Evolutionary conservation across 2,113 vertebrate species (phyloP).

Genomic region (Entomyzon cyanotis): DNA sequence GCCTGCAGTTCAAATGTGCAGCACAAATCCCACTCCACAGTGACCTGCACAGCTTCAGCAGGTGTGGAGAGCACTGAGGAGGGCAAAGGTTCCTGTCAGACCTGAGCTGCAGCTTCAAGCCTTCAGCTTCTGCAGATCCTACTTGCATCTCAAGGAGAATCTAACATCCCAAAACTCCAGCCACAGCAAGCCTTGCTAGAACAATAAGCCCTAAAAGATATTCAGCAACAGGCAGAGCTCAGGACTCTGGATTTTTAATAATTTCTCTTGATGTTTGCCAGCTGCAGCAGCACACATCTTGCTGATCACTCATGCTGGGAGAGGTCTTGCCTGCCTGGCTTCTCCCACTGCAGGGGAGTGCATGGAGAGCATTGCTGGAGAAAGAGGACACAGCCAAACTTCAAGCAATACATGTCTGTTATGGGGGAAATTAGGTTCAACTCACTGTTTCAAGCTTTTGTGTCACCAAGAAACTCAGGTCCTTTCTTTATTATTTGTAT

Average conservation of each 20-base stretch:
- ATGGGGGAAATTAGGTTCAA: neutral
- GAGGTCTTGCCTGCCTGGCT: neutral
- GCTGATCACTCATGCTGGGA: neutral
- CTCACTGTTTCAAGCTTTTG: neutral
- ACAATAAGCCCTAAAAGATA: neutral
- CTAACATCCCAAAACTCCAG: neutral
- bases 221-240: neutral
- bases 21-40: neutral
- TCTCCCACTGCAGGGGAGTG: accelerated
- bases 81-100: neutral
- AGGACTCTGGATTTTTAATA: neutral
- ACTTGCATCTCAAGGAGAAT: neutral
- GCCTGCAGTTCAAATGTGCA: neutral
- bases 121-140: neutral
- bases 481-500: slow-evolving; percentile 39
- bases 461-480: neutral
- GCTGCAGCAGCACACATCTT: neutral
- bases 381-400: neutral
- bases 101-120: neutral
- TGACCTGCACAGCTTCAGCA: neutral
- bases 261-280: neutral
- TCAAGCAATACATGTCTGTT: neutral
- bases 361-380: neutral
- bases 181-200: neutral
- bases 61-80: neutral